A percentile compares a stretch with the other conserved stretches of the same genome.
These are phyloP conservation scores for Hylia prasina DNA, from an alignment of 2,113 vertebrate genomes.

Conservation along the genomic window DNA sequence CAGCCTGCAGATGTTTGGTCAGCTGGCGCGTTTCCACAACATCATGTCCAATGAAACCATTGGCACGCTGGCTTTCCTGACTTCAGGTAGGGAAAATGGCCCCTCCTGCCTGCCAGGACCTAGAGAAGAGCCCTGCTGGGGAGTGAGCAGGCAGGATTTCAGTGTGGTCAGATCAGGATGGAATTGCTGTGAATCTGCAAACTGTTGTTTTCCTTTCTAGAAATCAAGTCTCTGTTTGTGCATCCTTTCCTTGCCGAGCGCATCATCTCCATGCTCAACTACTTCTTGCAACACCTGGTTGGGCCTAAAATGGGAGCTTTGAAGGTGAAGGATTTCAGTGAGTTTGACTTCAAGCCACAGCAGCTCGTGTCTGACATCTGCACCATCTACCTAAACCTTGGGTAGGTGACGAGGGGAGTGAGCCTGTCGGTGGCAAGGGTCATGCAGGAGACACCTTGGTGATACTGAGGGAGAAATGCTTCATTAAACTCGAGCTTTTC, in stretches of 20 bases:
- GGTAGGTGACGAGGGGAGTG: conserved; percentile 69
- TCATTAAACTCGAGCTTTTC: background rate
- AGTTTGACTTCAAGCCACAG: conserved; percentile 98
- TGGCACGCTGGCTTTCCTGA: conserved; percentile 94
- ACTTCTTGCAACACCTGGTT: conserved; percentile 96
- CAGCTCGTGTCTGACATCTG: conserved; percentile 98
- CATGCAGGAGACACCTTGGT: background rate
- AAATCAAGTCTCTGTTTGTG: conserved; percentile 93
- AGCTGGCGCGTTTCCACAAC: conserved; percentile 97
- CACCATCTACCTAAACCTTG: conserved; percentile 96
- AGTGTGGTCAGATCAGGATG: background rate
- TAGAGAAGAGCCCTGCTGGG: background rate
- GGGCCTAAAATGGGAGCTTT: conserved; percentile 98
- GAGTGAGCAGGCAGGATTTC: background rate
- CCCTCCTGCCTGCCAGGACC: no score
- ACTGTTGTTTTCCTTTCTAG: conserved; percentile 66
- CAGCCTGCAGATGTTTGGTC: conserved; percentile 95
- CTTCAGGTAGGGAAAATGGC: conserved; percentile 80
- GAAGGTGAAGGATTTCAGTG: conserved; percentile 98
- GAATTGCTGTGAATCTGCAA: background rate
- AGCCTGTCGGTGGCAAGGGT: background rate
- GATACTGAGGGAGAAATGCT: background rate
- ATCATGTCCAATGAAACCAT: conserved; percentile 99
- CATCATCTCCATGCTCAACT: conserved; percentile 98
- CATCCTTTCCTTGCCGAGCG: conserved; percentile 95